Base-by-base conservation (phyloP, 2,888 invertebrate species). In the Eupeodes latifasciatus region DNA sequence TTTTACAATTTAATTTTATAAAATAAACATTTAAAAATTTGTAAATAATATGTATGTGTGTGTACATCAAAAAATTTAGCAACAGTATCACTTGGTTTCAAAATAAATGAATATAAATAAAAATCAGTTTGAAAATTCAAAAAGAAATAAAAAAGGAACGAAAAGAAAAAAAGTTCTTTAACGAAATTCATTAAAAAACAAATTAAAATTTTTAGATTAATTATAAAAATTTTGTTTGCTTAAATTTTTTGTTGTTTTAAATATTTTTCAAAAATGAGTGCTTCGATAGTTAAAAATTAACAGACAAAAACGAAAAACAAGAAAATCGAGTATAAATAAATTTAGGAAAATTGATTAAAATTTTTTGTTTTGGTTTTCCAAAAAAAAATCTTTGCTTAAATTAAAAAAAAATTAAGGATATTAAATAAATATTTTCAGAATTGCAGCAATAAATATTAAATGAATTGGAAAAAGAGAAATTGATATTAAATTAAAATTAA, bases 191-290 rank as follows among this genome's bases (percentile, higher is more conserved):
- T 40, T 40, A 7, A 5, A 40, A 78, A 76, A 82, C 75, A 71
- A 2, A 1, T 27, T 27, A 27, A 27, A 27, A 27, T 27, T 27
- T 27, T 87, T 87, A 84, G 71, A 79, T 71, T 76, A 71, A 87
- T 83, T 89, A 27, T 27, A 69, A 67, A 51, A 10, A 81, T 89
- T 85, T 90, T 81, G 88, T 90, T 84, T 57, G 53, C 83, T 86
- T 89, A 85, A 67, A 82, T 76, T 89, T 76, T 89, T 79, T 85
- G 78, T 89, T 90, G 90, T 90, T 89, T 90, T 90, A 36, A 51
- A 49, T 90, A 89, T 49, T 69, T 69, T 75, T 79, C 14, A 55
- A 83, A 27, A 77, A 81, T 69, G 84, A 88, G 87, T 88, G 87
- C 87, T 88, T 88, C 81, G 77, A 88, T 75, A 81, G 40, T 40